A percentile compares a stretch with the other conserved stretches of the same genome.
These are phyloP conservation scores for Eudemis profundana DNA, from an alignment of 2,888 invertebrate species.

Conservation along the genomic window DNA sequence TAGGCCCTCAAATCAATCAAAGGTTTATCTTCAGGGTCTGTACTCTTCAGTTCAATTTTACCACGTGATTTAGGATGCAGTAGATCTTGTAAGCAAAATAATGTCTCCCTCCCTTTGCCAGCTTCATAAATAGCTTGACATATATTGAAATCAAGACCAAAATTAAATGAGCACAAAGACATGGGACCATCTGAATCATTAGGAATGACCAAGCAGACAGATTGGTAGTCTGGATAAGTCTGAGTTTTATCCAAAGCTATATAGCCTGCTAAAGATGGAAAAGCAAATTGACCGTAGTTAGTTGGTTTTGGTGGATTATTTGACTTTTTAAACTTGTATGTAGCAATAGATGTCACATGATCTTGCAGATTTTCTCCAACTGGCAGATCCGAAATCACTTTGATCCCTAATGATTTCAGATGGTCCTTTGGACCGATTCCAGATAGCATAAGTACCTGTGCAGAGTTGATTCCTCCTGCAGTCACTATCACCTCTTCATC, in stretches of 20 bases:
- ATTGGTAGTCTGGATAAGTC: slow-evolving; percentile 68
- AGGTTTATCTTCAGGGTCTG: slow-evolving; percentile 83
- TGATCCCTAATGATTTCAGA: slow-evolving; percentile 57
- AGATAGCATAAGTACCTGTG: slow-evolving; percentile 70
- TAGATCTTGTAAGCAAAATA: slow-evolving; percentile 46
- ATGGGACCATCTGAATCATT: slow-evolving; percentile 47
- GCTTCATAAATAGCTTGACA: slow-evolving; percentile 50
- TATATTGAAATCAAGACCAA: slow-evolving; percentile 49
- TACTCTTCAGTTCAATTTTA: slow-evolving; percentile 77
- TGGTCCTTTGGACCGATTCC: slow-evolving; percentile 70
- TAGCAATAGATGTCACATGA: slow-evolving; percentile 52
- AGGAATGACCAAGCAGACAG: slow-evolving; percentile 48
- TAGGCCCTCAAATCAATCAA: slow-evolving; percentile 85
- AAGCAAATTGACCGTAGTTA: slow-evolving; percentile 57
- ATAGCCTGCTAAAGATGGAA: slow-evolving; percentile 53
- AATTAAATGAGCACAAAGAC: slow-evolving; percentile 48
- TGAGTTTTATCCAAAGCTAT: slow-evolving; percentile 85
- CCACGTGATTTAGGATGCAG: slow-evolving; percentile 81
- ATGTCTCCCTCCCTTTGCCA: slow-evolving; percentile 46
- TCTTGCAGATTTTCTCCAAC: slow-evolving; percentile 75
- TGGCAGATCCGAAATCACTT: slow-evolving; percentile 60
- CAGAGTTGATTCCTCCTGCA: slow-evolving; percentile 68
- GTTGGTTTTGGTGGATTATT: slow-evolving; percentile 59
- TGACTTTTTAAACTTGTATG: slow-evolving; percentile 36
- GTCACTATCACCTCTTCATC: slow-evolving; percentile 72